Evolutionary conservation across 2,888 invertebrate species (phyloP), one percentile per base, ranked within the genome.

Genomic region (Megamerina dolium): DNA sequence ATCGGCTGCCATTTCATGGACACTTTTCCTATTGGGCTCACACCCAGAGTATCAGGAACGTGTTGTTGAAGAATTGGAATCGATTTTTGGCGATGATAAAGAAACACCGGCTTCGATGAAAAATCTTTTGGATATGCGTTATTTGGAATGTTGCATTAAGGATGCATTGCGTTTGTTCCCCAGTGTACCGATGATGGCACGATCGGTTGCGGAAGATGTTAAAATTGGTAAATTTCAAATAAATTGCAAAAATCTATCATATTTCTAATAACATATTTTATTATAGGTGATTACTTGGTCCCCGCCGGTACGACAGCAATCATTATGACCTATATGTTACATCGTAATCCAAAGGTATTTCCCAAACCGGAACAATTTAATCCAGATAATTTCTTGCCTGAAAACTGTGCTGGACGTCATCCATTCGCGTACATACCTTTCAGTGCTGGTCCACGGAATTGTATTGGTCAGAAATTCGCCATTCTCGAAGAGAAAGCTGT

Each of bases 331-430:
- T 81, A 74, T 54, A 80, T 82, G 56, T 52, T 83, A 26, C 87
- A 87, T 60, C 77, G 81, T 19, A 76, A 82, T 58, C 76, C 79
- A 1, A 74, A 79, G 19, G 67, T 77, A 27, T 87, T 78, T 66
- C 77, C 80, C 2, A 76, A 86, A 50, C 83, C 87, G 1, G 73
- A 78, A 34, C 74, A 70, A 48, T 86, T 83, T 60, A 78, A 83
- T 58, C 85, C 85, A 0, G 83, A 85, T 38, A 73, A 86, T 56
- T 87, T 87, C 63, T 63, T 82, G 46, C 79, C 81, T 1, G 82
- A 85, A 57, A 77, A 78, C 57, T 71, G 74, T 43, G 56, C 64
- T 10, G 73, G 72, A 1, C 73, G 82, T 34, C 82, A 84, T 66
- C 80, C 81, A 0, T 83, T 77, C 47, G 75, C 79, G 2, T 84